Evolutionary conservation across 1,140 invertebrate genomes (phyloP), one percentile per base, ranked within the genome.

Genomic region (Apocrypta bakeri): DNA sequence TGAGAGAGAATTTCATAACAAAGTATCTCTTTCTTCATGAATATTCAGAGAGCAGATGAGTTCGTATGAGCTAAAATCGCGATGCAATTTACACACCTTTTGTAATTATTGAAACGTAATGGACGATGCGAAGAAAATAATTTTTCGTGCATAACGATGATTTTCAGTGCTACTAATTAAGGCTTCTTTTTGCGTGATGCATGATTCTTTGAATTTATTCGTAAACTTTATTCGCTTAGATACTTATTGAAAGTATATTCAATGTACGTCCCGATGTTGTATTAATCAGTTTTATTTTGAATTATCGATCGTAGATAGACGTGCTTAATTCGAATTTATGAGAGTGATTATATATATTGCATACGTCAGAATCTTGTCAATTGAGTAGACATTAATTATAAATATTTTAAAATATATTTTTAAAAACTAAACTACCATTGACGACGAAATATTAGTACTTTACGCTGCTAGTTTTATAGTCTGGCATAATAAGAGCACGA

Each of bases 1-100:
- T n/a, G n/a, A n/a, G n/a, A n/a, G n/a, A n/a, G n/a, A n/a, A n/a
- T n/a, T n/a, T 74, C 79, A n/a, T 81, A 81, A 63, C 37, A 74
- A 71, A 64, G 40, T 74, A 4, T 37, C 33, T 37, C 33, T 37
- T 9, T 37, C 33, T 37, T 9, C 24, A 80, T 81, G 79, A 81
- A 81, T 81, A 81, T 81, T 81, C 72, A 81, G 68, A 37, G 68
- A 0, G 24, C 14, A 14, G 40, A 42, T 42, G 48, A 17, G 48
- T 56, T 37, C 33, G 33, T 37, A 4, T 4, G 7, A 56, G 42
- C 48, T 56, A n/a, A 56, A 56, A 56, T 21, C 14, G 1, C 21
- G 21, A 9, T 37, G 48, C 4, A 21, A n/a, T n/a, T n/a, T n/a
- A 21, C 48, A 17, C 4, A 17, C 27, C 27, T 71, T 71, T 37